Evolutionary conservation across 2,797 vertebrate genomes (phyloP).

Genomic region (Acanthiza pusilla): DNA sequence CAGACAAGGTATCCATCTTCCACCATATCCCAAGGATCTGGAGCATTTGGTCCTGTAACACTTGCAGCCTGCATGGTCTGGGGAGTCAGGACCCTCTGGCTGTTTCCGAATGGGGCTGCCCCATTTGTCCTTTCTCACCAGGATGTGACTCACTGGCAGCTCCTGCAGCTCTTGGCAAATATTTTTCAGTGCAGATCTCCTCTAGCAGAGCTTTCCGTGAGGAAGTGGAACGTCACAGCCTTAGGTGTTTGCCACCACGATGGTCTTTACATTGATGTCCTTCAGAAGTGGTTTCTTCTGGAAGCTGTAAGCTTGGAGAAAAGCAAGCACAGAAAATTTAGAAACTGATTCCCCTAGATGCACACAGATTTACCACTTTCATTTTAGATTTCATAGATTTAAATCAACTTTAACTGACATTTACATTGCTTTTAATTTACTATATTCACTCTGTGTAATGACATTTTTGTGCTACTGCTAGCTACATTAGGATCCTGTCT

Average conservation of each 20-base stretch:
- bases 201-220: not conserved
- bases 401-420: not conserved
- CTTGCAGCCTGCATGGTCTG: not conserved
- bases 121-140: conserved; percentile 9
- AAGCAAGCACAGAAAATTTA: not conserved
- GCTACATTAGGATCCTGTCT: not conserved
- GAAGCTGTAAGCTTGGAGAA: not conserved
- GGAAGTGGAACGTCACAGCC: not conserved
- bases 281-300: not conserved
- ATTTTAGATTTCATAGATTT: not conserved
- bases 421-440: not conserved
- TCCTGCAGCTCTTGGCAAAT: not conserved
- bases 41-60: conserved; percentile 41
- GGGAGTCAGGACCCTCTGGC: not conserved
- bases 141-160: not conserved
- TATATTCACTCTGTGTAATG: not conserved
- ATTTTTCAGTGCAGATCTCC: not conserved
- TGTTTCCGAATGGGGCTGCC: not conserved
- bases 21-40: not conserved
- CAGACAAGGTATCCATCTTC: not conserved
- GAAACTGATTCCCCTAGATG: not conserved
- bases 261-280: not conserved
- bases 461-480: not conserved
- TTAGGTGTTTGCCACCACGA: not conserved
- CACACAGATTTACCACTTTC: not conserved